These are phyloP conservation scores for Pteronotus mesoamericanus DNA, from an alignment of 2,797 vertebrate species.

Conservation along the genomic window DNA sequence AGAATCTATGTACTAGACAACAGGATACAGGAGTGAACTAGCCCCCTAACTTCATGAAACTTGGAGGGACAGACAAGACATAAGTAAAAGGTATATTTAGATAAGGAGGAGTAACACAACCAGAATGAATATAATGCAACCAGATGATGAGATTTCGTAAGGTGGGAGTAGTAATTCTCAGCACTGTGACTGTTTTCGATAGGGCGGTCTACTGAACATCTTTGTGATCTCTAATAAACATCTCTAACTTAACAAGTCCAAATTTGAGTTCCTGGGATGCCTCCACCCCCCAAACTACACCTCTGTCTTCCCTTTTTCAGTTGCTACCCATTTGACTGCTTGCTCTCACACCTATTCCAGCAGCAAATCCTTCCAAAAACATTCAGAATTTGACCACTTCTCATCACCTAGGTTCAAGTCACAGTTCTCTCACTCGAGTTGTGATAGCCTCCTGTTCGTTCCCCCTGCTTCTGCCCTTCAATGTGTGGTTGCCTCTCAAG, in stretches of 20 bases:
- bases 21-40: neutral
- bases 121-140: neutral
- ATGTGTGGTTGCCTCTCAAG: too few species aligned
- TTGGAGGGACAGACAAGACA: neutral
- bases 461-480: neutral
- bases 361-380: neutral
- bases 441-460: neutral
- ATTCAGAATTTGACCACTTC: neutral
- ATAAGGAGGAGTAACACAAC: neutral
- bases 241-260: neutral
- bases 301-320: neutral
- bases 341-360: neutral
- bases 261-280: neutral
- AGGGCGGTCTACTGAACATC: neutral
- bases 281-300: neutral
- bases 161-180: neutral
- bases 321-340: neutral
- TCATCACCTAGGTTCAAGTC: neutral
- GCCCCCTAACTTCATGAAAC: neutral
- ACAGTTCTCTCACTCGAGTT: neutral
- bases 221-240: neutral
- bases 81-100: neutral
- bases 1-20: neutral
- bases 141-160: neutral
- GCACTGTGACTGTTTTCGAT: neutral